Evolutionary conservation across 2,113 vertebrate genomes (phyloP), one percentile per base, ranked within the genome.

Genomic region (Myrmecophaga tridactyla): DNA sequence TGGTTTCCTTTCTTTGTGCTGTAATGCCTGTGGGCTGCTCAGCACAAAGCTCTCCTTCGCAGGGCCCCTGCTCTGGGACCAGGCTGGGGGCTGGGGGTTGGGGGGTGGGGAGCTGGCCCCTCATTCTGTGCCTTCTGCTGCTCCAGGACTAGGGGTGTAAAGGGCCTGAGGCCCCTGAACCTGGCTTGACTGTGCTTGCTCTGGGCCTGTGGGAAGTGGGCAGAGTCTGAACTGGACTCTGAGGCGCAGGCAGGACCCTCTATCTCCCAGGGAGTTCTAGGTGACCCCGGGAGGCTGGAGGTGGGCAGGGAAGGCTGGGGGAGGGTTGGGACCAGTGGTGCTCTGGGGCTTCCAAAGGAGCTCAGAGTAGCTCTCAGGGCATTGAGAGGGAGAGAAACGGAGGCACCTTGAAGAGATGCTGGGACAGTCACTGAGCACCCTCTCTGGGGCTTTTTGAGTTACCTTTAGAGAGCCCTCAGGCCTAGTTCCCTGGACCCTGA

Each of bases 21-120:
- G 67, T 65, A 53, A n/a, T 85, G 95, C 92, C 72, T 4, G 72
- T 95, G 90, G 92, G 95, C 95, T 83, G 90, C 83, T 97, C 96
- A 94, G 62, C 77, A 97, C 94, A 97, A 97, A 96, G 96, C 94
- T 53, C 27, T 96, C 63, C 56, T 96, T 96, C 77, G 90, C n/a
- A 36, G 34, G 60, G 43, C 27, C 77, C 31, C 65, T 87, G 34
- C 76, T 88, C 53, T 27, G 62, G 81, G 80, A 62, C 39, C 46
- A 91, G 82, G 36, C 25, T 25, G 20, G 53, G 51, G 11, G 51
- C 12, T n/a, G n/a, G n/a, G n/a, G 46, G 46, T 7, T 48, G 11
- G 46, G 46, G 46, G 46, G 15, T 62, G 46, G 23, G 60, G 72
- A 53, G 56, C 56, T 48, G 48, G 62, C 65, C 85, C n/a, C 58